Percentiles rank a stretch among this genome's conserved stretches.
phyloP scores from a whole-genome alignment of 2,888 invertebrate species.

The Prionchulus punctatus region DNA sequence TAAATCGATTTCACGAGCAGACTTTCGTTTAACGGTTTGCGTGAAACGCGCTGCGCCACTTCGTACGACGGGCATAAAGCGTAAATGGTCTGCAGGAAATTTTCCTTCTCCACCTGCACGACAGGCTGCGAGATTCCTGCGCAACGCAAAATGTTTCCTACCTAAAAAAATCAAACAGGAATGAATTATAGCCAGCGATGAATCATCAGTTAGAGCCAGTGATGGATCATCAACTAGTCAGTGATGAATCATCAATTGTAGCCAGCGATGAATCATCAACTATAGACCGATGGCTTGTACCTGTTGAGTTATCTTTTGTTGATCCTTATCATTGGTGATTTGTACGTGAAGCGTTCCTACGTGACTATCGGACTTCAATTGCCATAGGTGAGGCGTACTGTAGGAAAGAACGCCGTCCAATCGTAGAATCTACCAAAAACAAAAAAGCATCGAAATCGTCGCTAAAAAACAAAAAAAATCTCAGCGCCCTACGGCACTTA shows the following conservation, averaged over 20 bases:
- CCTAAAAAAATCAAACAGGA: constrained; percentile 8
- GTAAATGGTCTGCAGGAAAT: constrained; percentile 36
- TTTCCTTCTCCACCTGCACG: constrained; percentile 40
- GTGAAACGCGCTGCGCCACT: neutral
- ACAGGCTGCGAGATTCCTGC: constrained; percentile 34
- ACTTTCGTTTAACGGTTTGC: neutral
- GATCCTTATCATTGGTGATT: constrained; percentile 23
- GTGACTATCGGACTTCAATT: constrained; percentile 36
- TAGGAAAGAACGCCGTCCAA: constrained; percentile 40
- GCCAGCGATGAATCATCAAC: no score
- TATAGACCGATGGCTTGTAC: neutral
- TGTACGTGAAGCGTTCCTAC: constrained; percentile 38
- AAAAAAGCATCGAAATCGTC: no score
- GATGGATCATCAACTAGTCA: no score
- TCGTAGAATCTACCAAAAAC: constrained; percentile 28
- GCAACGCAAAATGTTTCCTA: constrained; percentile 18
- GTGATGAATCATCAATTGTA: no score
- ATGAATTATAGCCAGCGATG: no score
- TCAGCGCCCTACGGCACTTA: constrained; percentile 12
- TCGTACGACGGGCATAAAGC: constrained; percentile 30
- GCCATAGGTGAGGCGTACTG: constrained; percentile 40
- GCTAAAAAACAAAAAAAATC: neutral
- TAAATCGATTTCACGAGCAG: constrained; percentile 1
- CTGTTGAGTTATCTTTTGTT: constrained; percentile 20
- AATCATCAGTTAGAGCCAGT: no score